A percentile compares a stretch with the other conserved stretches of the same genome.
Evolutionary conservation across 2,797 vertebrate genomes (phyloP).

Genomic region (Potorous gilbertii): DNA sequence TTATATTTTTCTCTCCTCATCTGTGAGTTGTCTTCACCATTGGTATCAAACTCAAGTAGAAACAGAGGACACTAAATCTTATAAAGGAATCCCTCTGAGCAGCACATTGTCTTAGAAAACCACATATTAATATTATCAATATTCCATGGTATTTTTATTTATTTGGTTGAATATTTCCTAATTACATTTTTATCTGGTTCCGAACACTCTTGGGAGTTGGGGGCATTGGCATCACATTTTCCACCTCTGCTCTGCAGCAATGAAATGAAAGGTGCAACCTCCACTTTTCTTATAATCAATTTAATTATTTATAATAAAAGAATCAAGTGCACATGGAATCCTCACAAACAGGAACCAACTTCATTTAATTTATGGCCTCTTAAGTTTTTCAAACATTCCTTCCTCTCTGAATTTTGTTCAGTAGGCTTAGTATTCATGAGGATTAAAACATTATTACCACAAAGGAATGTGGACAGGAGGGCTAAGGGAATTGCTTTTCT

Average conservation of each 20-base stretch:
- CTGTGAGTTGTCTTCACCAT: background rate
- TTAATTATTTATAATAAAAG: background rate
- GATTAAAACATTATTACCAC: conserved; percentile 3
- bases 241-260: background rate
- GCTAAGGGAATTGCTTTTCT: background rate
- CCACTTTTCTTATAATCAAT: background rate
- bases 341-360: background rate
- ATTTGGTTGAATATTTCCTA: background rate
- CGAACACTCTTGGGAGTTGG: background rate
- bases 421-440: background rate
- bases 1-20: background rate
- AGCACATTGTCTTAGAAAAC: background rate
- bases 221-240: background rate
- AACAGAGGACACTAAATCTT: background rate
- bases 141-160: background rate
- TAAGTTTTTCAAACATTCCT: background rate
- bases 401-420: background rate
- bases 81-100: background rate
- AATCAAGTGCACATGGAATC: background rate
- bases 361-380: conserved; percentile 1
- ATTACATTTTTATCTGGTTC: background rate
- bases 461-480: background rate
- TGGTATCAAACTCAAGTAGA: background rate
- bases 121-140: background rate
- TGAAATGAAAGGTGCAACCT: background rate